These are phyloP conservation scores for Mionectes macconnelli DNA, from an alignment of 2,113 vertebrate species.

Conservation along the genomic window DNA sequence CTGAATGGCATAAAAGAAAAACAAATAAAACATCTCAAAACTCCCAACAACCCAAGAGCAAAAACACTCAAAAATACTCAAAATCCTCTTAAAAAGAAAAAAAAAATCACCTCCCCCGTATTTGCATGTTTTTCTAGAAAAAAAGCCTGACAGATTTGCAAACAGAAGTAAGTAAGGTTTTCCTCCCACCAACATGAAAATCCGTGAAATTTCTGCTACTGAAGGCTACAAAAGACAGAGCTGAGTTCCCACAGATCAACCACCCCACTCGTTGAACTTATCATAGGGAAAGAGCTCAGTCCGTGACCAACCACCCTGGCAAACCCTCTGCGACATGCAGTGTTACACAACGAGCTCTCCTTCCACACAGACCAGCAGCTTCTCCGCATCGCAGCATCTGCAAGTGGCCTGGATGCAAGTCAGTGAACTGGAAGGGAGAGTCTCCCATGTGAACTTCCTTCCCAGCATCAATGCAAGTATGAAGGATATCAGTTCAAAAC, in stretches of 20 bases:
- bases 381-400: neutral
- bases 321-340: neutral
- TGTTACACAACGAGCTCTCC: neutral
- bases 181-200: neutral
- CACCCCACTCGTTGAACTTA: rapidly evolving
- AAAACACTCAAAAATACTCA: neutral
- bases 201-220: neutral
- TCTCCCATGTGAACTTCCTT: neutral
- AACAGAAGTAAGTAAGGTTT: neutral
- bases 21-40: neutral
- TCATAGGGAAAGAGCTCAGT: rapidly evolving
- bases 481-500: neutral
- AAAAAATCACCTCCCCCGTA: neutral
- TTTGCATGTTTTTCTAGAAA: neutral
- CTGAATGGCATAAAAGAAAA: neutral
- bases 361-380: neutral
- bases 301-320: neutral
- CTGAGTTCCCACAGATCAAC: neutral
- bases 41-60: neutral
- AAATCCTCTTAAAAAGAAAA: neutral
- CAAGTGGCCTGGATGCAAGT: neutral
- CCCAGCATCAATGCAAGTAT: neutral
- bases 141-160: neutral
- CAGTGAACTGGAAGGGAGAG: neutral
- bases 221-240: neutral